These are phyloP conservation scores for Brienomyrus longianalis DNA, from an alignment of 2,113 vertebrate species.

Conservation along the genomic window DNA sequence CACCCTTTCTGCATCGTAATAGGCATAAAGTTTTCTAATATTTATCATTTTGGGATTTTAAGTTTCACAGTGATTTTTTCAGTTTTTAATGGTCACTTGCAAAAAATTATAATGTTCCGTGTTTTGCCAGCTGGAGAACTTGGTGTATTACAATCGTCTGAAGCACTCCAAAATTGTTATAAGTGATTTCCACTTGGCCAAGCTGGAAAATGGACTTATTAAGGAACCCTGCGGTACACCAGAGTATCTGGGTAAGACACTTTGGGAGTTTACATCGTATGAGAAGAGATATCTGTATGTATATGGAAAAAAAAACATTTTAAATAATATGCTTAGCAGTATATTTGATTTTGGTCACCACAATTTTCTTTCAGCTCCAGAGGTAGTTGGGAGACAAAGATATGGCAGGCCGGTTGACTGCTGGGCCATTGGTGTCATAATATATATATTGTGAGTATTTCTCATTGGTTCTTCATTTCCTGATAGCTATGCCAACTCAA, in stretches of 20 bases:
- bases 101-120: background rate
- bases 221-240: slow-evolving; percentile 97
- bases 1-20: background rate
- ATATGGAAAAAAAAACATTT: background rate
- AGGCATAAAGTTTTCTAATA: background rate
- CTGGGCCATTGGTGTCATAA: slow-evolving; percentile 97
- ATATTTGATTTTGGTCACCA: background rate
- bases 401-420: slow-evolving; percentile 93
- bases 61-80: background rate
- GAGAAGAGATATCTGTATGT: background rate
- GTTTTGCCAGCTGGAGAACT: slow-evolving; percentile 78
- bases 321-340: background rate
- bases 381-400: slow-evolving; percentile 88
- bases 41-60: background rate
- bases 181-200: slow-evolving; percentile 96
- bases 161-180: slow-evolving; percentile 99
- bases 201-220: slow-evolving; percentile 90
- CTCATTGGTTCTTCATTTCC: background rate
- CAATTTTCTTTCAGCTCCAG: slow-evolving; percentile 68
- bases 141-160: slow-evolving; percentile 93
- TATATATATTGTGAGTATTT: slow-evolving; percentile 93
- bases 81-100: background rate
- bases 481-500: background rate
- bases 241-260: slow-evolving; percentile 81
- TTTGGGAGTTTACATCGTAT: background rate